Evolutionary conservation across 64 coral and sea anemone species (phyloP).

Genomic region (Hydrozoanthus tunicans): DNA sequence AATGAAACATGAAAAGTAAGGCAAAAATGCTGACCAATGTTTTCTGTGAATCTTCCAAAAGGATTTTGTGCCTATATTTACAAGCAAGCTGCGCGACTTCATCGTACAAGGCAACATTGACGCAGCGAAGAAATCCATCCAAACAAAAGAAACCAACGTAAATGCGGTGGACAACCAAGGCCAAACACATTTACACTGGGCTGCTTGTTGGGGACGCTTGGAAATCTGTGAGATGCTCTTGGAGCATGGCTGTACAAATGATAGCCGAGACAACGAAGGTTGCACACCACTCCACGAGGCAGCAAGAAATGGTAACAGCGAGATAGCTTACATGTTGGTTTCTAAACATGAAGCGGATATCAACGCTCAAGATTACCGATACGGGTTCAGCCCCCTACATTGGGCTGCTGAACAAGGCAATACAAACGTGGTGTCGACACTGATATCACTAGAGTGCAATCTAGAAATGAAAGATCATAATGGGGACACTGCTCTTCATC

Average conservation of each 20-base stretch:
- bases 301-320: not conserved
- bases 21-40: not conserved
- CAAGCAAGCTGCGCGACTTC: not conserved
- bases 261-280: conserved; percentile 9
- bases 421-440: not conserved
- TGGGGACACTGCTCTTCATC: not conserved
- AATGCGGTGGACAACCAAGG: not conserved
- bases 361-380: not conserved
- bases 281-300: conserved; percentile 42
- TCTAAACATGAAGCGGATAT: not conserved
- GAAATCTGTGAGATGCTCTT: conserved; percentile 10
- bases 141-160: conserved; percentile 2
- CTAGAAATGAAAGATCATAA: not conserved
- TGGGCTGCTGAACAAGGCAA: conserved; percentile 30
- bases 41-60: not conserved
- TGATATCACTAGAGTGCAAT: not conserved
- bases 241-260: not conserved
- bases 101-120: not conserved
- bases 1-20: not conserved
- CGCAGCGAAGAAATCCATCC: not conserved
- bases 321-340: conserved; percentile 9
- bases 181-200: conserved; percentile 37
- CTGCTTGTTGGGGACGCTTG: not conserved
- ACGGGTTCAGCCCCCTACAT: not conserved
- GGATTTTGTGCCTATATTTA: not conserved